These are phyloP conservation scores for Stenodema calcarata DNA, from an alignment of 2,888 invertebrate species.

Conservation along the genomic window DNA sequence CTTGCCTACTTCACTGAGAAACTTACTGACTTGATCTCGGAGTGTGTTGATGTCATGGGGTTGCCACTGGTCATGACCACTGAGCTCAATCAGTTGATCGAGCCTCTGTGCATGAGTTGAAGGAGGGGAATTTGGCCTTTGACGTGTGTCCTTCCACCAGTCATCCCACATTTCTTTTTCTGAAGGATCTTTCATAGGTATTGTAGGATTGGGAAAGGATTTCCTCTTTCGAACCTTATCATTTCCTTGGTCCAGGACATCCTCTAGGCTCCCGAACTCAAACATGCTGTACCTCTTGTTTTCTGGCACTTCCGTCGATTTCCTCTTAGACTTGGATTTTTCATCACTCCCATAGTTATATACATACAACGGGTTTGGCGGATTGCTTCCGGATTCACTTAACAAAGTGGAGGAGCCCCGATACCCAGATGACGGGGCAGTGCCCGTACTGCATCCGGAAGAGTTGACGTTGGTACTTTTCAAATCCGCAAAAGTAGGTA, in stretches of 20 bases:
- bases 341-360: slow-evolving; percentile 76
- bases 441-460: slow-evolving; percentile 68
- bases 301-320: slow-evolving; percentile 47
- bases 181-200: slow-evolving; percentile 61
- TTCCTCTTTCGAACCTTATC: slow-evolving; percentile 48
- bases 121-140: slow-evolving; percentile 55
- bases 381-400: slow-evolving; percentile 74
- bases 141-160: slow-evolving; percentile 54
- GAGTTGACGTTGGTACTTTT: slow-evolving; percentile 63
- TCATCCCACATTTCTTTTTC: slow-evolving; percentile 60
- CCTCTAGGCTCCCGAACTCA: slow-evolving; percentile 64
- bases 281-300: slow-evolving; percentile 76
- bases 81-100: slow-evolving; percentile 59
- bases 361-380: slow-evolving; percentile 76
- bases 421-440: slow-evolving; percentile 85
- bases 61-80: slow-evolving; percentile 72
- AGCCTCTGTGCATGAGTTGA: slow-evolving; percentile 57
- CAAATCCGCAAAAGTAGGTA: slow-evolving; percentile 53
- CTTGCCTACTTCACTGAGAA: slow-evolving; percentile 67
- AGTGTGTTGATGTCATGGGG: slow-evolving; percentile 75
- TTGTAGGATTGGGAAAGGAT: slow-evolving; percentile 48
- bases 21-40: slow-evolving; percentile 68
- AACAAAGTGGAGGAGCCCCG: slow-evolving; percentile 84
- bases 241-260: slow-evolving; percentile 36
- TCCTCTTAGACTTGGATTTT: slow-evolving; percentile 52